Evolutionary conservation across 2,888 invertebrate species (phyloP).

Genomic region (Lysandra coridon): DNA sequence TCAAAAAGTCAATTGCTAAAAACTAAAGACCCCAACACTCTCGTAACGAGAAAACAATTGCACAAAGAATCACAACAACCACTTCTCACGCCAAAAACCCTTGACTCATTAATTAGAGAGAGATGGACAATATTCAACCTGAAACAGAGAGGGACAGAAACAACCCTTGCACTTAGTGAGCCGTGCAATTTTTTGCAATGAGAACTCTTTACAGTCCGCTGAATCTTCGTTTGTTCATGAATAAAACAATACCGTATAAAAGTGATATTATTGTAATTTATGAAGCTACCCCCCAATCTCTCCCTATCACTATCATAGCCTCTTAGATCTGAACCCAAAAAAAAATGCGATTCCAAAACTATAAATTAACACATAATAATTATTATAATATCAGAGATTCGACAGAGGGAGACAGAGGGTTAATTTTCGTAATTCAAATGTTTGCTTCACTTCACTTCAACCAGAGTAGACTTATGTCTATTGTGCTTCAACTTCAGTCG

Average conservation of each 20-base stretch:
- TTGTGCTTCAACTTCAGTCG: too few relatives aligned
- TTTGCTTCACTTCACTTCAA: too few relatives aligned
- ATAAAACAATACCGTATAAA: constrained; percentile 11
- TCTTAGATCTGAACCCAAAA: neutral
- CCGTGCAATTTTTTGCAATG: constrained; percentile 71
- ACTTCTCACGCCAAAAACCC: constrained; percentile 63
- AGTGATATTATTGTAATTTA: constrained; percentile 9
- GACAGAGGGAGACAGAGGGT: too few relatives aligned
- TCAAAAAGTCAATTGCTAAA: constrained; percentile 57
- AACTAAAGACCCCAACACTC: constrained; percentile 55
- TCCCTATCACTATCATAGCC: neutral
- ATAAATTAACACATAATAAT: neutral
- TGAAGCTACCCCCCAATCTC: neutral
- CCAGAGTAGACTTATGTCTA: too few relatives aligned
- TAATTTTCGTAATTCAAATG: too few relatives aligned
- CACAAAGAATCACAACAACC: constrained; percentile 73
- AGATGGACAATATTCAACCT: constrained; percentile 42
- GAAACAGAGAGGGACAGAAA: constrained; percentile 52
- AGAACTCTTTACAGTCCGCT: constrained; percentile 65
- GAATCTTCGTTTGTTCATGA: constrained; percentile 29
- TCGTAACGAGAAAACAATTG: constrained; percentile 57
- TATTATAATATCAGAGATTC: too few relatives aligned
- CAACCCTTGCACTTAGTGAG: constrained; percentile 62
- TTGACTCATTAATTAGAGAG: constrained; percentile 72
- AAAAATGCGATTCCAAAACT: neutral